These are phyloP conservation scores for Podabrus alpinus DNA, from an alignment of 2,888 invertebrate species.

Conservation along the genomic window DNA sequence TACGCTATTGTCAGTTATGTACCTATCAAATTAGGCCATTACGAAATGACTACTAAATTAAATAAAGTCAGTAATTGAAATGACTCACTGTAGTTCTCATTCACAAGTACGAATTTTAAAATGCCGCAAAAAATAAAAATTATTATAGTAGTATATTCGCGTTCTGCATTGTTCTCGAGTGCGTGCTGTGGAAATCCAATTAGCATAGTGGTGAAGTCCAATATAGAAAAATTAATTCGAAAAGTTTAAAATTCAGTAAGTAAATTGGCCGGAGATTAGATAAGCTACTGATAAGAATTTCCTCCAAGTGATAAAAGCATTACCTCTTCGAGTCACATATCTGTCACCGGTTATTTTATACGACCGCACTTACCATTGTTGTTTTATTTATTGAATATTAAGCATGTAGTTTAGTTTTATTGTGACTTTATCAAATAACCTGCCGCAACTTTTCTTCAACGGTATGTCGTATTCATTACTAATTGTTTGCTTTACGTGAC, in stretches of 20 bases:
- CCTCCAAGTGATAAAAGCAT: slow-evolving; percentile 25
- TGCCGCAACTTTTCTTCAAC: neutral
- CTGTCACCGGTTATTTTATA: slow-evolving; percentile 25
- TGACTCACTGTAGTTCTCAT: slow-evolving; percentile 21
- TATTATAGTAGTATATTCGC: neutral
- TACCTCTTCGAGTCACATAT: slow-evolving; percentile 28
- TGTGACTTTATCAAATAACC: neutral
- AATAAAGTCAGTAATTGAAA: slow-evolving; percentile 28
- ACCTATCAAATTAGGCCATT: slow-evolving; percentile 14
- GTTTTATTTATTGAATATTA: slow-evolving; percentile 1
- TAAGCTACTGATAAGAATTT: slow-evolving; percentile 27
- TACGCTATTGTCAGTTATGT: neutral
- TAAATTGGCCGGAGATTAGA: slow-evolving; percentile 29
- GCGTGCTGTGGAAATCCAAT: neutral
- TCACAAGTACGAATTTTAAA: slow-evolving; percentile 4
- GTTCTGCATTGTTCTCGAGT: neutral
- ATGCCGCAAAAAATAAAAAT: slow-evolving; percentile 10
- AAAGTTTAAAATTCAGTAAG: slow-evolving; percentile 17
- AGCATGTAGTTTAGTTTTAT: slow-evolving; percentile 16
- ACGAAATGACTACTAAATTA: slow-evolving; percentile 20
- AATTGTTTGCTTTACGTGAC: neutral
- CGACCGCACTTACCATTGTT: neutral
- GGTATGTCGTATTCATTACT: neutral
- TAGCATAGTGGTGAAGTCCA: neutral
- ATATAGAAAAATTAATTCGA: neutral